A percentile compares a stretch with the other conserved stretches of the same genome.
Conservation (phyloP, 2,888 invertebrate genomes). For the Troides helena region DNA sequence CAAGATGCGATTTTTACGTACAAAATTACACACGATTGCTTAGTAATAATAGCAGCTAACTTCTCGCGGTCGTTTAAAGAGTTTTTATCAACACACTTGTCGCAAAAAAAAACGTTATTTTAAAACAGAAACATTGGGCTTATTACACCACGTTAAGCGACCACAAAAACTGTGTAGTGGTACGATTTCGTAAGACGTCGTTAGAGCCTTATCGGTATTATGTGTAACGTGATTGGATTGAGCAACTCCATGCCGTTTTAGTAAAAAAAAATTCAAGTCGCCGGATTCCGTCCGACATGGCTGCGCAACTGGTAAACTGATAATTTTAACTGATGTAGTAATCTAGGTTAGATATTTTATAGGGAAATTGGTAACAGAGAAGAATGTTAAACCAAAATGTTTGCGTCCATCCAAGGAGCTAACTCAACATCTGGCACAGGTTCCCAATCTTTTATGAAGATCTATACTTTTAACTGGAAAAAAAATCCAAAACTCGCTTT, state of each 20-base stretch:
- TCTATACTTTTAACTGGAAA: no score
- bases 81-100: neutral
- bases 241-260: conserved; percentile 30
- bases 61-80: neutral
- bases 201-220: conserved; percentile 33
- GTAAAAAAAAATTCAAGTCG: conserved; percentile 26
- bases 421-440: no score
- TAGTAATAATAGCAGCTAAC: conserved; percentile 1
- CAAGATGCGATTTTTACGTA: conserved; percentile 22
- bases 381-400: no score
- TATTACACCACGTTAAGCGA: conserved; percentile 25
- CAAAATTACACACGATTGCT: conserved; percentile 12
- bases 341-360: conserved; percentile 1
- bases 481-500: no score
- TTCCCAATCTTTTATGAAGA: no score
- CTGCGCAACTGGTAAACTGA: conserved; percentile 16
- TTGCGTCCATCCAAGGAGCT: no score
- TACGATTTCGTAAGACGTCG: conserved; percentile 31
- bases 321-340: conserved; percentile 13
- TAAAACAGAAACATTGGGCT: conserved; percentile 1
- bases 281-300: conserved; percentile 5
- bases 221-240: conserved; percentile 28
- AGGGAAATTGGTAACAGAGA: neutral
- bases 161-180: conserved; percentile 21
- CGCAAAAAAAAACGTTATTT: neutral